Evolutionary conservation across 2,888 invertebrate species (phyloP).

Genomic region (Hipparchia sbordonii): DNA sequence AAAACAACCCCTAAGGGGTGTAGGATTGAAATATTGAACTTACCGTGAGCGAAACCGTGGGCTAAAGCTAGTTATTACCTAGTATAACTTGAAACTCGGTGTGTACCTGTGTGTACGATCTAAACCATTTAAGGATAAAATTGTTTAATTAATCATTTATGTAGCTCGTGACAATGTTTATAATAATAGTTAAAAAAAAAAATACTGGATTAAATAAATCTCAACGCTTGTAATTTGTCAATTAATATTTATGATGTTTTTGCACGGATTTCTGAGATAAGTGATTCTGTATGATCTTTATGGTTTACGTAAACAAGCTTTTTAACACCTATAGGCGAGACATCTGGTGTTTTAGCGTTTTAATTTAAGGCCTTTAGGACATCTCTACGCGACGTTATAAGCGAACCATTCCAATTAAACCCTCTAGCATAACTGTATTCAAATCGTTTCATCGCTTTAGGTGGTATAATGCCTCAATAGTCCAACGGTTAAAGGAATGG

Average conservation of each 20-base stretch:
- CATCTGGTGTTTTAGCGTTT: no score
- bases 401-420: no score
- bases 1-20: no score
- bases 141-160: slow-evolving; percentile 6
- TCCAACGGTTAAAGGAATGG: no score
- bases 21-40: no score
- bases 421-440: no score
- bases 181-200: neutral
- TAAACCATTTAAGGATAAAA: neutral
- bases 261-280: neutral
- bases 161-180: slow-evolving; percentile 14
- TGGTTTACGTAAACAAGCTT: neutral
- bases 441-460: no score
- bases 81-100: neutral
- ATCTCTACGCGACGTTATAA: no score
- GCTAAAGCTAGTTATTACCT: no score
- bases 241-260: slow-evolving; percentile 4
- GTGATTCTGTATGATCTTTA: neutral
- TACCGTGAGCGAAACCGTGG: no score
- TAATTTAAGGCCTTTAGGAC: no score
- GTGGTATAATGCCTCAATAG: no score
- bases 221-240: slow-evolving; percentile 10
- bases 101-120: neutral
- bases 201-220: neutral
- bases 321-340: neutral